phyloP scores from a whole-genome alignment of 2,797 vertebrate genomes.

The Astyanax mexicanus region DNA sequence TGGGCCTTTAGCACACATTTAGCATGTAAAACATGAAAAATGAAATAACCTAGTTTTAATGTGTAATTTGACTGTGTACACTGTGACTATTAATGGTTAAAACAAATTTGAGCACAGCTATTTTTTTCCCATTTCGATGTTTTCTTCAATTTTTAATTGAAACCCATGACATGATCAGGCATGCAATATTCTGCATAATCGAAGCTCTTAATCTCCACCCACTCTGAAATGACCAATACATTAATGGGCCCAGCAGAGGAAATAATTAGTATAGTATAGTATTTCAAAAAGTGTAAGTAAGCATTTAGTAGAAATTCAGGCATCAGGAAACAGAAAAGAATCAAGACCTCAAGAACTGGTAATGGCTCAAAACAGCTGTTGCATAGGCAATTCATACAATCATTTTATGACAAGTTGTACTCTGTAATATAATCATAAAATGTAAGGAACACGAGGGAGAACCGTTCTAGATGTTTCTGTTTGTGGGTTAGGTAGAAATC shows the following conservation, averaged over 20 bases:
- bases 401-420: slow-evolving; percentile 45
- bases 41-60: too few relatives aligned
- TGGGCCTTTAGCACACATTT: too few relatives aligned
- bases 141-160: not conserved
- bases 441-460: slow-evolving; percentile 64
- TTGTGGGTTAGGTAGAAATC: slow-evolving; percentile 53
- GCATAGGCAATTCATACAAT: slow-evolving; percentile 56
- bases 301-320: slow-evolving; percentile 41
- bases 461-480: slow-evolving; percentile 66
- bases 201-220: not conserved
- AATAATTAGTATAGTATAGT: too few relatives aligned
- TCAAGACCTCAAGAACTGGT: slow-evolving; percentile 27
- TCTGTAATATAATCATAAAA: slow-evolving; percentile 50
- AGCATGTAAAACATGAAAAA: too few relatives aligned
- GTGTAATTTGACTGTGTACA: too few relatives aligned
- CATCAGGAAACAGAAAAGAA: slow-evolving; percentile 51
- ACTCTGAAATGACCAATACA: not conserved
- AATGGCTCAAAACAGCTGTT: slow-evolving; percentile 58
- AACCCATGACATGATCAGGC: not conserved
- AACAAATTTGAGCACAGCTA: too few relatives aligned
- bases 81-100: too few relatives aligned
- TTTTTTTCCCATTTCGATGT: too few relatives aligned
- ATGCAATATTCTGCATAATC: not conserved
- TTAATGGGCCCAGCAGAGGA: not conserved
- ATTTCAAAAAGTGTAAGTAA: slow-evolving; percentile 12